phyloP scores from a whole-genome alignment of 1,140 invertebrate species.

The Brachionus sp. region DNA sequence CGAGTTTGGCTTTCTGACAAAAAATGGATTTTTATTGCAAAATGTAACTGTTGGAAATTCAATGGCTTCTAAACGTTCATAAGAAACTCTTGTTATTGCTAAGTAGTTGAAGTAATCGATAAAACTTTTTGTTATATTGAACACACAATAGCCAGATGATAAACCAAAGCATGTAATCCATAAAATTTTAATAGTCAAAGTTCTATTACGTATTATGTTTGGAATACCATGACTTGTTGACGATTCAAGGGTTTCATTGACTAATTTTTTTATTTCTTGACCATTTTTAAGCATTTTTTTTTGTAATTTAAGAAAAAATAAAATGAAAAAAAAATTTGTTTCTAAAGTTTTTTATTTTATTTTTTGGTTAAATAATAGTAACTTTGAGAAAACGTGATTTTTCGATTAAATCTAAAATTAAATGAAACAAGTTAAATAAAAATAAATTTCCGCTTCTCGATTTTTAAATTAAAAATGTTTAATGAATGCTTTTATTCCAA shows the following conservation, averaged over 20 bases:
- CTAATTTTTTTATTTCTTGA: background rate
- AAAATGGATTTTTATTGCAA: constrained; percentile 24
- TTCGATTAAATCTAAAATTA: too few species aligned
- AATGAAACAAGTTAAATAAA: too few species aligned
- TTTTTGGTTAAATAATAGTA: too few species aligned
- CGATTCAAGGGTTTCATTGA: background rate
- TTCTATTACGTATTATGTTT: background rate
- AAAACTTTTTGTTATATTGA: background rate
- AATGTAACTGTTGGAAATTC: constrained; percentile 38
- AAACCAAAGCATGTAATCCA: background rate
- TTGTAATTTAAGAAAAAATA: too few species aligned
- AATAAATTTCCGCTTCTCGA: too few species aligned
- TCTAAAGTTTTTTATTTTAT: too few species aligned
- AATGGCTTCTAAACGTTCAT: background rate
- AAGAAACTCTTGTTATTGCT: background rate
- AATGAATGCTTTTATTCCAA: too few species aligned
- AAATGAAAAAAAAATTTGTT: too few species aligned
- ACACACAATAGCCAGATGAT: background rate
- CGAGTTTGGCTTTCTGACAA: background rate
- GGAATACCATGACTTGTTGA: background rate
- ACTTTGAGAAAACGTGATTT: too few species aligned
- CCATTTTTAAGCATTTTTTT: background rate
- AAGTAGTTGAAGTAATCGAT: background rate
- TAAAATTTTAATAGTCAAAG: background rate
- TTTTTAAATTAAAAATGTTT: too few species aligned